These are phyloP conservation scores for Erannis defoliaria DNA, from an alignment of 2,888 invertebrate genomes.

Conservation along the genomic window DNA sequence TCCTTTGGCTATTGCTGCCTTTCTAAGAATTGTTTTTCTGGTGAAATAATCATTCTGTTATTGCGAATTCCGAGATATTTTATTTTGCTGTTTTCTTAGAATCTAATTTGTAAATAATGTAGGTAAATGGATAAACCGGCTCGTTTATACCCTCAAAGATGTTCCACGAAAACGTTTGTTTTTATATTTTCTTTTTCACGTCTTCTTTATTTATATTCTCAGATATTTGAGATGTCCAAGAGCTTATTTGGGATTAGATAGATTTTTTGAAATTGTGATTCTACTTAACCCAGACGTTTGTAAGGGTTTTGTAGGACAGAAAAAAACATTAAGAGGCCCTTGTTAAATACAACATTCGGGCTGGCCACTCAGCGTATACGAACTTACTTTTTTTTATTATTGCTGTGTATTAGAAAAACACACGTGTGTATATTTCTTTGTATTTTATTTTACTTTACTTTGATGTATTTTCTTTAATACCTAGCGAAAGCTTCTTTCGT, in stretches of 20 bases:
- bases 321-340: no score
- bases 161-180: conserved; percentile 2
- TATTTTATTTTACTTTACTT: no score
- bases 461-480: no score
- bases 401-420: background rate
- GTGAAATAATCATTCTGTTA: conserved; percentile 6
- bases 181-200: background rate
- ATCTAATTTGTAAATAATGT: conserved; percentile 2
- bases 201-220: background rate
- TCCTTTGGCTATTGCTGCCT: background rate
- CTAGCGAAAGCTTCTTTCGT: no score
- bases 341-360: no score
- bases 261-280: no score
- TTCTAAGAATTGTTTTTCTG: conserved; percentile 6
- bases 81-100: background rate
- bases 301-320: no score
- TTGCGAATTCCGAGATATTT: conserved; percentile 8
- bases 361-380: no score
- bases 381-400: no score
- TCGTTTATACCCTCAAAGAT: conserved; percentile 6
- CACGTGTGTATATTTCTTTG: background rate
- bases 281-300: no score
- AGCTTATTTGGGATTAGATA: no score
- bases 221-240: background rate
- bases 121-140: conserved; percentile 3